A percentile compares a stretch with the other conserved stretches of the same genome.
These are phyloP conservation scores for Bactericera cockerelli DNA, from an alignment of 1,140 invertebrate species.

Conservation along the genomic window DNA sequence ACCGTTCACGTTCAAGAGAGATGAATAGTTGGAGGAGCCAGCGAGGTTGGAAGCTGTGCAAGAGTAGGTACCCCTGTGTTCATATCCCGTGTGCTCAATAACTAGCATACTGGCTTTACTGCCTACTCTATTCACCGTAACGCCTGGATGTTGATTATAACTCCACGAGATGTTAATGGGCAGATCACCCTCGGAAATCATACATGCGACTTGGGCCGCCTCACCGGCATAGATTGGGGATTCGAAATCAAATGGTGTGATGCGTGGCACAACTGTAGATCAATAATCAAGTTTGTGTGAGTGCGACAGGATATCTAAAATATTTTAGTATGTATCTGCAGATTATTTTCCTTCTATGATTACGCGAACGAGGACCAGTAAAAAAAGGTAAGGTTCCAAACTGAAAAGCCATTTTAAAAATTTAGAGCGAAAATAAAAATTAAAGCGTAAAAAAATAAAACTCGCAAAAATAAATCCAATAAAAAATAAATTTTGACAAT, in stretches of 20 bases:
- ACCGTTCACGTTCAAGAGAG: slow-evolving; percentile 47
- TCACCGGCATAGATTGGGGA: slow-evolving; percentile 29
- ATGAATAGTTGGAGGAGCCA: slow-evolving; percentile 30
- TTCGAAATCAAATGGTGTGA: slow-evolving; percentile 40
- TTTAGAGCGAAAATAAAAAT: no score
- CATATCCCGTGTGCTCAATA: slow-evolving; percentile 49
- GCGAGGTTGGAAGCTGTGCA: slow-evolving; percentile 47
- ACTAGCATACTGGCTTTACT: slow-evolving; percentile 44
- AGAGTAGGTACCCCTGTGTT: slow-evolving; percentile 45
- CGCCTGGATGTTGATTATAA: slow-evolving; percentile 33
- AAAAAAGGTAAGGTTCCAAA: no score
- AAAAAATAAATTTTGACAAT: background rate
- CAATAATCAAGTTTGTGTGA: no score
- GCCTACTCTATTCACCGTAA: slow-evolving; percentile 22
- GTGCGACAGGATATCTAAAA: no score
- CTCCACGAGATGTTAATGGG: slow-evolving; percentile 51
- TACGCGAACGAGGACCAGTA: no score
- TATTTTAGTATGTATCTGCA: no score
- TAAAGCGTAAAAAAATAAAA: no score
- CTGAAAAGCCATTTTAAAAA: no score
- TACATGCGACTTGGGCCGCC: slow-evolving; percentile 25
- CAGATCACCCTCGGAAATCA: slow-evolving; percentile 45
- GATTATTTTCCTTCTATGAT: no score
- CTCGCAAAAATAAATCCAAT: no score
- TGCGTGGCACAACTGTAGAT: slow-evolving; percentile 39